A percentile compares a stretch with the other conserved stretches of the same genome.
phyloP scores from a whole-genome alignment of 2,797 vertebrate species.

The Mareca penelope region DNA sequence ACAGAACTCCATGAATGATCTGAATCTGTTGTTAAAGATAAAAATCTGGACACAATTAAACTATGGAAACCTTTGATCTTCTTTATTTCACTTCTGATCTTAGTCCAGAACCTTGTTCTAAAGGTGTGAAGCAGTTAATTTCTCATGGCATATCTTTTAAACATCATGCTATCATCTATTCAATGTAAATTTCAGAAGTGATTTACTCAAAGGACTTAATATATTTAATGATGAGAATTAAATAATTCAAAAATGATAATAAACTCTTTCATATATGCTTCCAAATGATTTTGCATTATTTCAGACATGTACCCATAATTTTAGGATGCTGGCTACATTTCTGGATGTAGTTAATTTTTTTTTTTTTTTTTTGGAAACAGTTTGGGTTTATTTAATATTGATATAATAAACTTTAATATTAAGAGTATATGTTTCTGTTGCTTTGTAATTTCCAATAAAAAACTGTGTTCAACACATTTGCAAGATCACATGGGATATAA shows the following conservation, averaged over 20 bases:
- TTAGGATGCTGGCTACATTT: background rate
- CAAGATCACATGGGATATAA: background rate
- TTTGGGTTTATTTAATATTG: background rate
- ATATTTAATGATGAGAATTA: conserved; percentile 34
- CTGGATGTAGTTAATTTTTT: background rate
- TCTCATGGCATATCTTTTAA: conserved; percentile 22
- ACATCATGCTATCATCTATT: background rate
- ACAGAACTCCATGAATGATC: background rate
- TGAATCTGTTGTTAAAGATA: background rate
- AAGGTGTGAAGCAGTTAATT: background rate
- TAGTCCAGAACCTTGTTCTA: background rate
- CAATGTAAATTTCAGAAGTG: background rate
- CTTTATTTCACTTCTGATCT: conserved; percentile 32
- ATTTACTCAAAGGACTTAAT: conserved; percentile 19
- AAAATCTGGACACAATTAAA: conserved; percentile 21
- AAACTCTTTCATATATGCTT: conserved; percentile 22
- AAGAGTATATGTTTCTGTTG: background rate
- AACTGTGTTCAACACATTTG: background rate
- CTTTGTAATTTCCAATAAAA: background rate
- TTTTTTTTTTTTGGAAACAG: background rate
- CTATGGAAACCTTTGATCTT: conserved; percentile 17
- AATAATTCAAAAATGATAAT: background rate
- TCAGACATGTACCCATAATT: background rate
- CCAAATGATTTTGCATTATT: conserved; percentile 19
- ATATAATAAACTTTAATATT: background rate